phyloP scores from a whole-genome alignment of 2,113 vertebrate species.

The Ploceus nigricollis region DNA sequence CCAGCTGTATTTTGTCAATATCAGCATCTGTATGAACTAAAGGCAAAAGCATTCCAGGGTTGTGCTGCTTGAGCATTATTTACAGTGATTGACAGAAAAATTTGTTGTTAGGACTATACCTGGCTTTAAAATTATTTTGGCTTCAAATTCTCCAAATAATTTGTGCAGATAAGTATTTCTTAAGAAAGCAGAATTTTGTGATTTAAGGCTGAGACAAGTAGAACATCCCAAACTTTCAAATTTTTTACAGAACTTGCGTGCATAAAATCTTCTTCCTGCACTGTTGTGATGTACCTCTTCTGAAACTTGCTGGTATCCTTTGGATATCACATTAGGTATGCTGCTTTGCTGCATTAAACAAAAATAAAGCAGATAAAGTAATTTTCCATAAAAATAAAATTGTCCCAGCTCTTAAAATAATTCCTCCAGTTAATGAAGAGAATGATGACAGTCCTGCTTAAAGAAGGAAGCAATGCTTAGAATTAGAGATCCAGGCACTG shows the following conservation, averaged over 20 bases:
- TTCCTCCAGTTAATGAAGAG: not conserved
- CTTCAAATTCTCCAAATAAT: conserved; percentile 70
- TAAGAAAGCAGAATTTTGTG: conserved; percentile 58
- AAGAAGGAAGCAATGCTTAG: not conserved
- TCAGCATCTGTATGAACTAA: conserved; percentile 54
- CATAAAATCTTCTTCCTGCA: not conserved
- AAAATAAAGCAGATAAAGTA: not conserved
- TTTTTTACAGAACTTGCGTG: conserved; percentile 41
- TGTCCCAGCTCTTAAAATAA: not conserved
- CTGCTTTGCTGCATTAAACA: conserved; percentile 44
- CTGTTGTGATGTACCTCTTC: not conserved
- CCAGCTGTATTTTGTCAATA: conserved; percentile 79
- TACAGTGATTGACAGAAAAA: not conserved
- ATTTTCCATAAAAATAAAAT: not conserved
- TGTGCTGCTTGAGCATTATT: not conserved
- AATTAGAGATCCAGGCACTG: not conserved
- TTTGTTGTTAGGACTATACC: conserved; percentile 60
- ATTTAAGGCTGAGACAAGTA: conserved; percentile 68
- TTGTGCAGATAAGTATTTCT: conserved; percentile 66
- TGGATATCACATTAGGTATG: conserved; percentile 49
- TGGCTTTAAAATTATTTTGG: conserved; percentile 68
- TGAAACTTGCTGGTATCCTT: not conserved
- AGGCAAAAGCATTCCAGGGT: not conserved
- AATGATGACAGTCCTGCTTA: not conserved
- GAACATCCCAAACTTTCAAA: conserved; percentile 63